phyloP scores from a whole-genome alignment of 2,113 vertebrate genomes.

The Plotosus lineatus region DNA sequence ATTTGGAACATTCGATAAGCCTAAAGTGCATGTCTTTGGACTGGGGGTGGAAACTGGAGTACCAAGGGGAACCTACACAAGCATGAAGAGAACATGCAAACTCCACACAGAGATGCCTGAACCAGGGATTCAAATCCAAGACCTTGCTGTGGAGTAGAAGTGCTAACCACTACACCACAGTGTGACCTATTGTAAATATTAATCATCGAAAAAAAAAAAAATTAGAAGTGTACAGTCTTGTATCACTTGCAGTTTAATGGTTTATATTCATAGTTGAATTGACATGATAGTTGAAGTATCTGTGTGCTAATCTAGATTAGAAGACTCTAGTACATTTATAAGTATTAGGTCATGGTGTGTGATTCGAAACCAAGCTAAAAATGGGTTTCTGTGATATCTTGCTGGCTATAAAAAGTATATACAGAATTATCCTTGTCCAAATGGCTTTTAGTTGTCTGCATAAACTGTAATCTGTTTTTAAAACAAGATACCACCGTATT shows the following conservation, averaged over 20 bases:
- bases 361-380: background rate
- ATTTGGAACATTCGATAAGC: too few relatives aligned
- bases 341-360: constrained; percentile 1
- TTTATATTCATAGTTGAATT: background rate
- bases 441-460: background rate
- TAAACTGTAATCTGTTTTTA: background rate
- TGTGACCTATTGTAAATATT: background rate
- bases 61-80: too few relatives aligned
- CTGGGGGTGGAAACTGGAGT: too few relatives aligned
- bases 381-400: background rate
- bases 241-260: background rate
- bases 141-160: too few relatives aligned
- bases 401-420: constrained; percentile 9
- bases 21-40: too few relatives aligned
- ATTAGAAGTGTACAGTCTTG: background rate
- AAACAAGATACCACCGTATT: background rate
- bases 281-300: background rate
- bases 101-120: too few relatives aligned
- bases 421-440: background rate
- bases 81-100: too few relatives aligned
- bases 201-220: background rate
- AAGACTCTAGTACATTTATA: background rate
- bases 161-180: too few relatives aligned
- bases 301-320: background rate
- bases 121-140: too few relatives aligned